Percentiles rank a stretch among this genome's conserved stretches.
phyloP scores from a whole-genome alignment of 2,113 vertebrate genomes.

The Labrus mixtus region DNA sequence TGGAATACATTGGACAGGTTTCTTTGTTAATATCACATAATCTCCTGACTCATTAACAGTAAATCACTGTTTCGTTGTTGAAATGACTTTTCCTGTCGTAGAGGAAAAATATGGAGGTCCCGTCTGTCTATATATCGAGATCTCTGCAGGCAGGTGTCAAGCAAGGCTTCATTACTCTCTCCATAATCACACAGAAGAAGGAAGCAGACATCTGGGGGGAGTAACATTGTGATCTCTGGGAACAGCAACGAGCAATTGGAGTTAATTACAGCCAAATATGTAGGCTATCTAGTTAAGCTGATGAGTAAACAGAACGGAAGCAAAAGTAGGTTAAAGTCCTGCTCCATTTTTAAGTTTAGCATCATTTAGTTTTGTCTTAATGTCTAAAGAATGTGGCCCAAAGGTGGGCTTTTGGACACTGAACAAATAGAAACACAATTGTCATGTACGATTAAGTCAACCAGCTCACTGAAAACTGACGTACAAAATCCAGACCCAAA shows the following conservation, averaged over 20 bases:
- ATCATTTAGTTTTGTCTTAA: background rate
- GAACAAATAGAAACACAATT: background rate
- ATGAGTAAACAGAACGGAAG: slow-evolving; percentile 9
- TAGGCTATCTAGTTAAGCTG: background rate
- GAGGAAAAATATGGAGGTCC: background rate
- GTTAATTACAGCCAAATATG: slow-evolving; percentile 37
- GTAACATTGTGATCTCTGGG: slow-evolving; percentile 17
- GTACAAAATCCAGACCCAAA: no score
- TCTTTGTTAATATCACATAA: no score
- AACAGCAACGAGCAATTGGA: background rate
- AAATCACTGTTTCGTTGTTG: background rate
- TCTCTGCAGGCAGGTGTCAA: background rate
- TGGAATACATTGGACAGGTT: no score
- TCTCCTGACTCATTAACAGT: no score
- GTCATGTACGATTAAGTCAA: background rate
- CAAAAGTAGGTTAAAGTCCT: background rate
- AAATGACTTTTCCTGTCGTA: background rate
- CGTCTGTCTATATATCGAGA: no score
- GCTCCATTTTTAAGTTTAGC: background rate
- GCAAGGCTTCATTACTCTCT: background rate
- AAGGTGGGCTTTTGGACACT: background rate
- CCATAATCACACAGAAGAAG: slow-evolving; percentile 41
- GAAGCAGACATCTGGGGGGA: slow-evolving; percentile 34
- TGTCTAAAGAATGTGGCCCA: background rate
- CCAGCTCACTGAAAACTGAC: background rate